phyloP scores from a whole-genome alignment of 2,888 invertebrate genomes.

The Hylaea fasciaria region DNA sequence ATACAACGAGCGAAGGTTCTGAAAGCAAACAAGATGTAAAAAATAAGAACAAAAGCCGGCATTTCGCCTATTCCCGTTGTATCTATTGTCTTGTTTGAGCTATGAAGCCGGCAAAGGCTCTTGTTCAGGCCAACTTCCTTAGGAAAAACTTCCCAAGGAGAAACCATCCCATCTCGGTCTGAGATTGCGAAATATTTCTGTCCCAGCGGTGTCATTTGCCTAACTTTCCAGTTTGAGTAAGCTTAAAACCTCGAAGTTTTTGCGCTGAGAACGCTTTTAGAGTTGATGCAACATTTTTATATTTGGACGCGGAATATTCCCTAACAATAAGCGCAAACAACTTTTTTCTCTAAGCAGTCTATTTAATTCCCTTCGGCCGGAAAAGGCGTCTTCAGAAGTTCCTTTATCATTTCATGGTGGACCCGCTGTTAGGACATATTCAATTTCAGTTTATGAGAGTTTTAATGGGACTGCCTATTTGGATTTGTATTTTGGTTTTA shows the following conservation, averaged over 20 bases:
- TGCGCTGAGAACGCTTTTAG: constrained; percentile 58
- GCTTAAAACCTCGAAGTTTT: constrained; percentile 75
- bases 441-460: constrained; percentile 29
- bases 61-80: constrained; percentile 62
- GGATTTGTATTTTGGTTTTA: constrained; percentile 7
- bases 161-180: constrained; percentile 64
- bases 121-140: constrained; percentile 63
- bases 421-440: constrained; percentile 34
- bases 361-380: constrained; percentile 46
- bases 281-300: constrained; percentile 61
- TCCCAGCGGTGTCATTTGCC: constrained; percentile 79
- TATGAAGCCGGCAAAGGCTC: constrained; percentile 54
- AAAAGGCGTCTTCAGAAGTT: constrained; percentile 38
- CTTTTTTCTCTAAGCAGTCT: constrained; percentile 48
- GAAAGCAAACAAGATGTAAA: constrained; percentile 50
- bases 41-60: constrained; percentile 61
- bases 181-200: constrained; percentile 76
- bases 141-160: constrained; percentile 61
- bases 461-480: constrained; percentile 18
- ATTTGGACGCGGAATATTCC: constrained; percentile 54
- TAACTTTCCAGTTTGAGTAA: constrained; percentile 78
- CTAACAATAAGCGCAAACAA: constrained; percentile 54
- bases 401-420: constrained; percentile 39
- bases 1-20: constrained; percentile 42
- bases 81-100: constrained; percentile 65